A percentile compares a stretch with the other conserved stretches of the same genome.
Conservation (phyloP, 2,888 invertebrate species). For the Megaustenia siamemsis region DNA sequence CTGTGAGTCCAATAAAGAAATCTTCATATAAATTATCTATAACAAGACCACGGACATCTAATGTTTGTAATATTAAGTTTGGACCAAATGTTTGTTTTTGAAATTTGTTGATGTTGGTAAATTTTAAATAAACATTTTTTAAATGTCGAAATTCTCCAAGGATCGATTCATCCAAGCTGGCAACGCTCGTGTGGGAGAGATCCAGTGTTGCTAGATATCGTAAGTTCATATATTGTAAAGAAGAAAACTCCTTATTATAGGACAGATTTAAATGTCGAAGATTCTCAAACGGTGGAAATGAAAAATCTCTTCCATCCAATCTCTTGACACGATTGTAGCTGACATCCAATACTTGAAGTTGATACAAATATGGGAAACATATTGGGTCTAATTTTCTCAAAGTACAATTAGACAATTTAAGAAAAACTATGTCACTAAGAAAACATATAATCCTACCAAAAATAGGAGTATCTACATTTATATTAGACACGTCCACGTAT, state of each 20-base stretch:
- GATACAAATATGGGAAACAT: no score
- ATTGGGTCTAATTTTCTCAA: neutral
- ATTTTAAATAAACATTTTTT: neutral
- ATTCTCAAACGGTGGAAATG: neutral
- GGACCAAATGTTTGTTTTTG: neutral
- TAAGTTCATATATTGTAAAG: neutral
- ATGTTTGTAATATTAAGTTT: neutral
- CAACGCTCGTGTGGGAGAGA: conserved; percentile 21
- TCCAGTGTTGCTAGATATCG: neutral
- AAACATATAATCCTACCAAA: neutral
- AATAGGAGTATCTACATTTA: neutral
- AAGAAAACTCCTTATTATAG: neutral
- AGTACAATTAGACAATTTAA: neutral
- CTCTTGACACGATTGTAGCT: neutral
- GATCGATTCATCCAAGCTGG: neutral
- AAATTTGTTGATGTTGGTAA: neutral
- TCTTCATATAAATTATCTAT: neutral
- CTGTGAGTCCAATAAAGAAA: conserved; percentile 2
- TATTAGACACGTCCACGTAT: neutral
- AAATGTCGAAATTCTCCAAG: neutral
- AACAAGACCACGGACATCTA: conserved; percentile 20
- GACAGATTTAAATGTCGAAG: neutral
- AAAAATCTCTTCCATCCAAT: neutral
- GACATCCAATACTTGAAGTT: neutral
- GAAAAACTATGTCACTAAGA: neutral